Percentiles rank a stretch among this genome's conserved stretches.
These are phyloP conservation scores for Sympetrum striolatum DNA, from an alignment of 2,888 invertebrate genomes.

Conservation along the genomic window DNA sequence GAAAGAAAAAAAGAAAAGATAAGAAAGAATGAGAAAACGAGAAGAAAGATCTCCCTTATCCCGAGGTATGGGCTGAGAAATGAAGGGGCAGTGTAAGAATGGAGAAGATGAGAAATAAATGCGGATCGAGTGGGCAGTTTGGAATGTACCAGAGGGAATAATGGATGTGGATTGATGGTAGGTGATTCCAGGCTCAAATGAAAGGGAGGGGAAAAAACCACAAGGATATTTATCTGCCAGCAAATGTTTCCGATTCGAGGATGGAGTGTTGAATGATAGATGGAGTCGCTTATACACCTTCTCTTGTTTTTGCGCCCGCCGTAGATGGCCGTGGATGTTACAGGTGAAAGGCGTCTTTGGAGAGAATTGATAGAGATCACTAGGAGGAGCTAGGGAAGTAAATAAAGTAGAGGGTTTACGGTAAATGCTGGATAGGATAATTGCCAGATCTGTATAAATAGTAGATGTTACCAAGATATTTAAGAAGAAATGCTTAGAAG, in stretches of 20 bases:
- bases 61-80: no score
- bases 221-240: neutral
- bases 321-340: neutral
- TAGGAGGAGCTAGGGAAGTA: no score
- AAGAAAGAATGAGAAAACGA: neutral
- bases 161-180: neutral
- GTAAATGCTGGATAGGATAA: no score
- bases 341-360: neutral
- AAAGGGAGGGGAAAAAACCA: neutral
- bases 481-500: no score
- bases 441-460: no score
- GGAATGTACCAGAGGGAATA: no score
- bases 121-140: no score
- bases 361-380: no score
- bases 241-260: neutral
- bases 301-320: neutral
- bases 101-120: neutral
- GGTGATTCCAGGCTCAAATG: neutral
- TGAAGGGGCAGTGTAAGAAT: neutral
- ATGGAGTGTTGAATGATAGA: neutral
- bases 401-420: no score
- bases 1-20: neutral
- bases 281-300: neutral
- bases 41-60: neutral
- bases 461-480: no score